Conservation (phyloP, 30 jellyfish, hydroid and myxozoan genomes). For the Aurelia aurita complex sp. Pacific region DNA sequence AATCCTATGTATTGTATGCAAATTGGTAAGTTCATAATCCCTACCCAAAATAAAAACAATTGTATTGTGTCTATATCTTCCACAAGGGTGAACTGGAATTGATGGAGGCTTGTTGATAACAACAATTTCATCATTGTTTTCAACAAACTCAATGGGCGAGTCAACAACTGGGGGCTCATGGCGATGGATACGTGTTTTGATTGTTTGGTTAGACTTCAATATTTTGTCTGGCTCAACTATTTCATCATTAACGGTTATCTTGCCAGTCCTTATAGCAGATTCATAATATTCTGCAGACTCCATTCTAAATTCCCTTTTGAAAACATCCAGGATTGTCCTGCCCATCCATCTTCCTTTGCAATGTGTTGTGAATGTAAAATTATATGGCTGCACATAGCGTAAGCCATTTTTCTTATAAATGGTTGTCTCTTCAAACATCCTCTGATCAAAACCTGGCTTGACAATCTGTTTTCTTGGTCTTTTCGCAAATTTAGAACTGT, state of each 20-base stretch:
- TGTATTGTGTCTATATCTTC: conserved; percentile 95
- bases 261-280: conserved; percentile 80
- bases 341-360: conserved; percentile 95
- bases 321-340: conserved; percentile 63
- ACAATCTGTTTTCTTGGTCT: conserved; percentile 8
- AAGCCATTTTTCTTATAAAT: conserved; percentile 52
- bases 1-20: conserved; percentile 94
- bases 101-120: conserved; percentile 93
- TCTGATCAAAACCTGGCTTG: conserved; percentile 84
- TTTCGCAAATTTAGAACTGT: not conserved
- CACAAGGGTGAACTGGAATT: conserved; percentile 99
- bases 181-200: conserved; percentile 84
- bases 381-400: conserved; percentile 88
- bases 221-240: conserved; percentile 54
- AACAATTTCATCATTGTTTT: conserved; percentile 75
- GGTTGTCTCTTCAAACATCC: conserved; percentile 87
- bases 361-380: conserved; percentile 84
- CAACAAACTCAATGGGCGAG: conserved; percentile 73
- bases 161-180: conserved; percentile 95
- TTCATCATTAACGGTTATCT: conserved; percentile 81
- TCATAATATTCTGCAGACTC: conserved; percentile 82
- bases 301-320: conserved; percentile 89
- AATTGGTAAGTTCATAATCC: conserved; percentile 69
- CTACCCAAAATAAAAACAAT: conserved; percentile 84
- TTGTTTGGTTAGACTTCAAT: conserved; percentile 69